Evolutionary conservation across 2,113 vertebrate genomes (phyloP).

Genomic region (Turdus rufiventris): DNA sequence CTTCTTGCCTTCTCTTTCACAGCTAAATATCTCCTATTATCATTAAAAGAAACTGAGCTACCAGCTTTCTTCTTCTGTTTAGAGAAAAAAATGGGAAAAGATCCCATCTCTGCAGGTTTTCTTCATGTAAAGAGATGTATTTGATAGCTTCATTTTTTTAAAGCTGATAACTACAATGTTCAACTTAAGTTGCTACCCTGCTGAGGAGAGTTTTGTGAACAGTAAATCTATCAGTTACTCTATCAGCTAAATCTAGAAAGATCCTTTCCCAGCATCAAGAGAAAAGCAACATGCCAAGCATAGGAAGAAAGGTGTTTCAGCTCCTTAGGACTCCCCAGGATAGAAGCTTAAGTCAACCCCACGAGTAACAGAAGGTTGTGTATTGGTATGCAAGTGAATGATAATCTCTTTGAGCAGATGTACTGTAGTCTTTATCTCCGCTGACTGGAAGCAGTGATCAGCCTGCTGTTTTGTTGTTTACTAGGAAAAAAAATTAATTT

Average conservation of each 20-base stretch:
- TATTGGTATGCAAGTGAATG: neutral
- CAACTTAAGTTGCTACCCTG: neutral
- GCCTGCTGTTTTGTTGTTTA: neutral
- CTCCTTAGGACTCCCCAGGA: neutral
- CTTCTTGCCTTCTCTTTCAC: neutral
- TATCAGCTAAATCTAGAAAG: neutral
- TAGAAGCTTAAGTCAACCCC: neutral
- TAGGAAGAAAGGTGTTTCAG: neutral
- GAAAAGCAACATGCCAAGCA: neutral
- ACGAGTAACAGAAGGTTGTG: neutral
- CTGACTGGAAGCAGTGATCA: neutral
- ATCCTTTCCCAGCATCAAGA: neutral
- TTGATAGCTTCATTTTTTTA: neutral
- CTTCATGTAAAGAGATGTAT: neutral
- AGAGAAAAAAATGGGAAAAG: neutral
- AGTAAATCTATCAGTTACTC: neutral
- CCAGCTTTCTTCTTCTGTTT: neutral
- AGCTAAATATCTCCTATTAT: neutral
- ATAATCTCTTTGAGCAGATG: conserved; percentile 21
- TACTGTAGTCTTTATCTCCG: neutral
- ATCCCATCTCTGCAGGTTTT: neutral
- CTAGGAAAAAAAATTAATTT: neutral
- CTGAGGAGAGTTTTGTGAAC: neutral
- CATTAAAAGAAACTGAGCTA: neutral
- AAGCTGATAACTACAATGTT: neutral